Base-by-base conservation (phyloP, 1,140 invertebrate species). In the fruit fly (Drosophila melanogaster) region DNA sequence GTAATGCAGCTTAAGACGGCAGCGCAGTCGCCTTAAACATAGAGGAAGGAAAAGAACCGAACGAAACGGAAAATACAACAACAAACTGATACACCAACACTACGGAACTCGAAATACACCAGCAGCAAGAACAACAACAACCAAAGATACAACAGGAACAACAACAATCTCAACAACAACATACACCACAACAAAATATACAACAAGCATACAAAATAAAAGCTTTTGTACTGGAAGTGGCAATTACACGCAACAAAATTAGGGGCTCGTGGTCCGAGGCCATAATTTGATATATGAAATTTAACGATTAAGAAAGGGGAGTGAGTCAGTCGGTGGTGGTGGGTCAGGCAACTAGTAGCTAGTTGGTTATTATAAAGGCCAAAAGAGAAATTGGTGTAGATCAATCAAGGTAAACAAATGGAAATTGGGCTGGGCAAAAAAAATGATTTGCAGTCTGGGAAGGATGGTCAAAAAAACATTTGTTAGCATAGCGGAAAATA, bases 1-100 rank as follows among this genome's bases (percentile, higher is more conserved):
- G 84, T 89, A 89, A 89, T 89, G 84, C 84, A 89, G 84, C 84
- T 89, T 89, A 84, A 89, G 80, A 83, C 79, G 76, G 84, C 76
- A 77, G 79, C 84, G 79, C 84, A 89, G 79, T 67, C 80, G 76
- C 75, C 59, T 84, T 90, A 89, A 90, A 77, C 79, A 84, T 77
- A 89, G 84, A 89, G 84, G 84, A 89, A 89, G 84, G 79, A 89
- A 90, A 89, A 81, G 73, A 87, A 89, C 83, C 60, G 81, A 86
- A 87, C 80, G 60, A 78, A 77, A 77, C 56, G 46, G 73, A 71
- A 72, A 71, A 40, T 49, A 69, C 64, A 67, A 69, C 66, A 67
- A 69, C 64, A 56, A 24, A 46, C 15, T 49, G 38, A 38, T 41
- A 69, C 62, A 71, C 38, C 33, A 40, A 24, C 64, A 69, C 14